A percentile compares a stretch with the other conserved stretches of the same genome.
Conservation (phyloP, 1,140 invertebrate species). For the Orussus abietinus region DNA sequence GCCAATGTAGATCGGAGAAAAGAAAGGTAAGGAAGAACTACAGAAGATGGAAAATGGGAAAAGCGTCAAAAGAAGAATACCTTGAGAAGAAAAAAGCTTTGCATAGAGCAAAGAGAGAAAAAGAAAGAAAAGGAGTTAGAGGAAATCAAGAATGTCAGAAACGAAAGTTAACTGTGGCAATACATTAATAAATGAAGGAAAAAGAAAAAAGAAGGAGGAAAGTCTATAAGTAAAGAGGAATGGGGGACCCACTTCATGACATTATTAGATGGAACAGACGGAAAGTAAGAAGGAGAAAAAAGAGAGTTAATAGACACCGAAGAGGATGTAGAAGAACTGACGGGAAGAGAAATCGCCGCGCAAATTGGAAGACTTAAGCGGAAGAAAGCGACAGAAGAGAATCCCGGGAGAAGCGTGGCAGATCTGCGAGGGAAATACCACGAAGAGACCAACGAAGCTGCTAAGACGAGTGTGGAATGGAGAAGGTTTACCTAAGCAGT, state of each 20-base stretch:
- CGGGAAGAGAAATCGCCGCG: not conserved
- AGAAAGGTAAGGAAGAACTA: not conserved
- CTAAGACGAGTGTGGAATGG: slow-evolving; percentile 13
- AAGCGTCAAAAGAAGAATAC: not conserved
- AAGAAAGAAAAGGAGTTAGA: not conserved
- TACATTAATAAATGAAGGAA: slow-evolving; percentile 2
- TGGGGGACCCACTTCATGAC: not conserved
- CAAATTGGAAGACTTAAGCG: slow-evolving; percentile 6
- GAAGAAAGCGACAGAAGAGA: slow-evolving; percentile 10
- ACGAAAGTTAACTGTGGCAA: not conserved
- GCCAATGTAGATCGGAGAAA: slow-evolving; percentile 1
- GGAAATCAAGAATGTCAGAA: not conserved
- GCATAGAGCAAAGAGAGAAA: not conserved
- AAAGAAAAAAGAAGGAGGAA: slow-evolving; percentile 2
- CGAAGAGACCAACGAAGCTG: slow-evolving; percentile 2
- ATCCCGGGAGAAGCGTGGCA: slow-evolving; percentile 13
- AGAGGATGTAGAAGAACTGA: slow-evolving; percentile 2
- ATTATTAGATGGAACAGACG: not conserved
- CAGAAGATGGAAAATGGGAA: not conserved
- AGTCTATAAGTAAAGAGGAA: not conserved
- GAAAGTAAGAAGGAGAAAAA: slow-evolving; percentile 1
- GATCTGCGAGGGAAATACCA: not conserved
- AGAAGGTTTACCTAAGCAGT: slow-evolving; percentile 23
- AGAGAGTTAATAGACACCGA: slow-evolving; percentile 2
- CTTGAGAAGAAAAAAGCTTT: not conserved